Evolutionary conservation across 2,113 vertebrate genomes (phyloP).

Genomic region (Phoxinus phoxinus): DNA sequence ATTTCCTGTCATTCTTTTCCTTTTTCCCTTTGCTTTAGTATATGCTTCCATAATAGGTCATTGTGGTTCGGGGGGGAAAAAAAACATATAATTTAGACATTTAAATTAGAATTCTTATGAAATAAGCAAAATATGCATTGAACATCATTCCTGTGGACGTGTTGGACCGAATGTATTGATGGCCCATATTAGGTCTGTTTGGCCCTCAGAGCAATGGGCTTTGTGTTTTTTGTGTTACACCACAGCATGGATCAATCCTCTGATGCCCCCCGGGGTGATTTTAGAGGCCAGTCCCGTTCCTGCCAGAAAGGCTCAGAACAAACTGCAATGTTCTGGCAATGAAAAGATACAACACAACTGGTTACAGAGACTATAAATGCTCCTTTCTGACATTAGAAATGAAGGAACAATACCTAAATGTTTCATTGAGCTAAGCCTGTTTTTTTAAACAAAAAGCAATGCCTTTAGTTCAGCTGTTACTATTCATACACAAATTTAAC

Average conservation of each 20-base stretch:
- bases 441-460: neutral
- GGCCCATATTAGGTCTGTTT: neutral
- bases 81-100: neutral
- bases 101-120: neutral
- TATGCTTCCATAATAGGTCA: neutral
- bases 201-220: neutral
- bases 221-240: neutral
- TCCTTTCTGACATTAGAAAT: neutral
- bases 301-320: neutral
- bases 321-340: neutral
- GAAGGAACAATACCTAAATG: neutral
- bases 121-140: neutral
- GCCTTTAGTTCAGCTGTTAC: neutral
- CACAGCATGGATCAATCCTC: neutral
- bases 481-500: neutral
- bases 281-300: neutral
- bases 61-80: neutral
- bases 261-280: neutral
- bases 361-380: neutral
- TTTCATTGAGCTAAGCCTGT: neutral
- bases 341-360: neutral
- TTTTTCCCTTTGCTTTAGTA: neutral
- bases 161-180: neutral
- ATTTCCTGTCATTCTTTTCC: conserved; percentile 21
- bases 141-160: neutral